Percentiles rank a stretch among this genome's conserved stretches.
phyloP scores from a whole-genome alignment of 2,888 invertebrate species.

The Oscheius sp. region DNA sequence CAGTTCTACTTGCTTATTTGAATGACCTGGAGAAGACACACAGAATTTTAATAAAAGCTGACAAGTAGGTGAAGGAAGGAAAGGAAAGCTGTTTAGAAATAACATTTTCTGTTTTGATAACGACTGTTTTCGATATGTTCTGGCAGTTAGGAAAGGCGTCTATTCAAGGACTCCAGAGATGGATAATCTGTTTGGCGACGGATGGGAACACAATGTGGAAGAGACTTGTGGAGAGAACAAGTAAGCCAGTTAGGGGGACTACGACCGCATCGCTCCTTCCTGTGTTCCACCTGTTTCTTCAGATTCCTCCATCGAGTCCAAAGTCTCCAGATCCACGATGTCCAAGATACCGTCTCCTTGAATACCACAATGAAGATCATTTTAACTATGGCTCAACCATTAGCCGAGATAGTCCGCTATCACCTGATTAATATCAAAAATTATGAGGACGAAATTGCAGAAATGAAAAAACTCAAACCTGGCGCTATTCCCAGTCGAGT shows the following conservation, averaged over 20 bases:
- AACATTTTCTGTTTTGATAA: slow-evolving; percentile 20
- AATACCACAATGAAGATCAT: neutral
- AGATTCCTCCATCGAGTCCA: slow-evolving; percentile 1
- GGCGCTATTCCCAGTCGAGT: no score
- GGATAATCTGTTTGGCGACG: neutral
- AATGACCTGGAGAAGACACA: neutral
- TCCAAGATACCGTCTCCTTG: slow-evolving; percentile 3
- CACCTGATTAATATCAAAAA: neutral
- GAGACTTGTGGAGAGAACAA: neutral
- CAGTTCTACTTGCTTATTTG: neutral
- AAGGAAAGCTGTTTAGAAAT: neutral
- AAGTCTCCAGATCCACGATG: neutral
- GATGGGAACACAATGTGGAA: slow-evolving; percentile 1
- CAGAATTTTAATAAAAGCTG: neutral
- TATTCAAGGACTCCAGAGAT: neutral
- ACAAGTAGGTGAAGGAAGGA: neutral
- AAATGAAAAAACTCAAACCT: no score
- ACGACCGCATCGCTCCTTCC: no score
- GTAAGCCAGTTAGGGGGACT: neutral
- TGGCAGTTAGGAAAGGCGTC: neutral
- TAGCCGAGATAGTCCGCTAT: neutral
- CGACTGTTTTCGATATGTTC: slow-evolving; percentile 15
- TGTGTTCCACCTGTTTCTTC: neutral
- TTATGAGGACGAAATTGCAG: no score
- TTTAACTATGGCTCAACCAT: neutral